Base-by-base conservation (phyloP, 2,797 vertebrate species). In the Rhinophrynus dorsalis region DNA sequence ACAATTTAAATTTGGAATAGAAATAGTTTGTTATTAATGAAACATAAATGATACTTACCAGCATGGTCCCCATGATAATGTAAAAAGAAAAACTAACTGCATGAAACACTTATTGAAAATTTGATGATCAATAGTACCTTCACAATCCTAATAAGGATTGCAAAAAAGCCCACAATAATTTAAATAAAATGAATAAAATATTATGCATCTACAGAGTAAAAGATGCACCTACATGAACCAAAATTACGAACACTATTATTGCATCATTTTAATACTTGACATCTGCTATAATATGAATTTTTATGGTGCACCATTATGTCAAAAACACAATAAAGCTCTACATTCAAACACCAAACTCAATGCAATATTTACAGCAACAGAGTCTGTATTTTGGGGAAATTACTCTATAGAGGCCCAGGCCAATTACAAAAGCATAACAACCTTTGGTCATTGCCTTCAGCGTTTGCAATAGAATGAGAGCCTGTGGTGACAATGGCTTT, bases 221-320 rank as follows among this genome's bases (percentile, higher is more conserved):
- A 50, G 45, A 50, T 59, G 54, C 45, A 65, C 61, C 69, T 72
- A 23, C 61, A 64, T 59, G 54, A 59, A 65, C 61, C 45, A 59
- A 65, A 72, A 72, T 72, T 72, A 65, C 24, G 24, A 51, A 59
- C 54, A 72, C 51, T 59, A 64, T 72, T 65, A 56, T 72, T 64
- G 68, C 33, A 63, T 72, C 61, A 59, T 72, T 72, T 72, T 65
- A 72, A 72, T 65, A 44, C 54, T 58, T 65, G 69, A 72, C 61
- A 72, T 51, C 69, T 72, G 69, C 42, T 72, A 72, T 65, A 72
- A 72, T 72, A 72, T 65, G 69, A 42, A 72, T 72, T 65, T 72
- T 72, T 72, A 72, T 72, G 51, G 61, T 44, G 33, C 20, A 33
- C 33, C 20, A 66, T 72, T 65, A 72, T 65, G 54, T 72, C 44